Conservation (phyloP, 2,113 vertebrate genomes). For the Helogale parvula region DNA sequence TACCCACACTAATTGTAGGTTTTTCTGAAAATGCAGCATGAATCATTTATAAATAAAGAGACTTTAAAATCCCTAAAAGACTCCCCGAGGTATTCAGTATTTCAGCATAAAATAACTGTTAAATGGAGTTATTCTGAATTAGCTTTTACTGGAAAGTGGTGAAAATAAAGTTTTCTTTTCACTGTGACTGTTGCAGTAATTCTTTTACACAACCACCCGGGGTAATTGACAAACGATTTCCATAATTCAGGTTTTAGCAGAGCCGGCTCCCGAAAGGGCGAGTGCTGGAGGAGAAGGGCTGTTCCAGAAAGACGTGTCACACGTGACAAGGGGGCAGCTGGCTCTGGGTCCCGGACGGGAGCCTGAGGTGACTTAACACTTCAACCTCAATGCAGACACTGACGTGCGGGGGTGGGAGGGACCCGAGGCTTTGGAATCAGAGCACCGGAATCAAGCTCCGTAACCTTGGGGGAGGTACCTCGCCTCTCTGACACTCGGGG, state of each 20-base stretch:
- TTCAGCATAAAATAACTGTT: slow-evolving; percentile 93
- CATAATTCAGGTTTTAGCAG: slow-evolving; percentile 88
- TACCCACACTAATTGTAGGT: slow-evolving; percentile 94
- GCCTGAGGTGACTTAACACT: slow-evolving; percentile 70
- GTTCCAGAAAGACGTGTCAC: slow-evolving; percentile 78
- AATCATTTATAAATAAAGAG: slow-evolving; percentile 94
- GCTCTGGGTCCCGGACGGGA: slow-evolving; percentile 70
- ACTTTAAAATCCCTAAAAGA: slow-evolving; percentile 93
- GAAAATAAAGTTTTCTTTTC: slow-evolving; percentile 91
- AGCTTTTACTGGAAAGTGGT: slow-evolving; percentile 92
- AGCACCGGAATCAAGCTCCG: neutral
- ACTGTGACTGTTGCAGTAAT: slow-evolving; percentile 86
- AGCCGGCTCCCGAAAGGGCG: slow-evolving; percentile 82
- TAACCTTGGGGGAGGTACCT: neutral
- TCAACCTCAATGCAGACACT: slow-evolving; percentile 70
- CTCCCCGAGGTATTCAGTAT: slow-evolving; percentile 90
- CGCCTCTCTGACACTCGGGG: neutral
- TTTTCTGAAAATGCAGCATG: slow-evolving; percentile 93
- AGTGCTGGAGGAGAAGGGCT: slow-evolving; percentile 69
- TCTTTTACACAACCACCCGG: slow-evolving; percentile 88
- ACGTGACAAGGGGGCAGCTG: slow-evolving; percentile 59
- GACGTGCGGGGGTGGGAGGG: slow-evolving; percentile 32
- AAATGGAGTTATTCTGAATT: slow-evolving; percentile 93
- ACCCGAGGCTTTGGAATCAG: neutral
- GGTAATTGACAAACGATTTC: slow-evolving; percentile 88